These are phyloP conservation scores for Micronycteris hirsuta DNA, from an alignment of 2,113 vertebrate species.

Conservation along the genomic window DNA sequence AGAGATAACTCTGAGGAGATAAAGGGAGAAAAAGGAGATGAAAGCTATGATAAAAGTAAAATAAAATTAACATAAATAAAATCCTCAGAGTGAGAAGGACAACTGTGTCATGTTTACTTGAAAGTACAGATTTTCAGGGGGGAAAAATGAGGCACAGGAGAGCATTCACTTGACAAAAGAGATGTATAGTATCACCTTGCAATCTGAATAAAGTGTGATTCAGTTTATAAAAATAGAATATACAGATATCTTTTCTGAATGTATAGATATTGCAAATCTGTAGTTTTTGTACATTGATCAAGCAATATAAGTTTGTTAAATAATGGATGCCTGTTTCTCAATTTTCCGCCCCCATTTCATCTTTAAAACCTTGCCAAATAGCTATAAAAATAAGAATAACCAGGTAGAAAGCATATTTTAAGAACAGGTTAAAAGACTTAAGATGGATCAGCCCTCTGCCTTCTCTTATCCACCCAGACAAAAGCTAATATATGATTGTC, in stretches of 20 bases:
- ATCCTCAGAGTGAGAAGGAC: not conserved
- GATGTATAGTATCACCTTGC: not conserved
- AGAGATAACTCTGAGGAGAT: not conserved
- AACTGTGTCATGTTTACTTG: not conserved
- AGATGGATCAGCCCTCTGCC: constrained; percentile 21
- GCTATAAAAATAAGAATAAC: constrained; percentile 52
- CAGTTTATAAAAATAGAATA: constrained; percentile 4
- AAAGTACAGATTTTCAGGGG: not conserved
- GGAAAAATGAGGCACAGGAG: not conserved
- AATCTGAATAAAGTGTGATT: not conserved
- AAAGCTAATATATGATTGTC: constrained; percentile 58
- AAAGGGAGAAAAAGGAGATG: constrained; percentile 23
- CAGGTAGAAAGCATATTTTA: constrained; percentile 48
- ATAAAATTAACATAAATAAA: constrained; percentile 16
- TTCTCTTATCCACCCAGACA: constrained; percentile 53
- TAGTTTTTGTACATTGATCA: not conserved
- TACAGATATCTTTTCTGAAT: not conserved
- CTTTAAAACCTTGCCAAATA: constrained; percentile 44
- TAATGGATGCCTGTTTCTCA: constrained; percentile 31
- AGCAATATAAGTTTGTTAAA: constrained; percentile 17
- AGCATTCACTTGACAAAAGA: constrained; percentile 33
- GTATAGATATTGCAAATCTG: not conserved
- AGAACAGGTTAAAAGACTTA: constrained; percentile 59
- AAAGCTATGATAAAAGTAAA: not conserved
- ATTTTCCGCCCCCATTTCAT: constrained; percentile 18